Conservation (phyloP, 2,797 vertebrate genomes). For the Phoebastria nigripes region DNA sequence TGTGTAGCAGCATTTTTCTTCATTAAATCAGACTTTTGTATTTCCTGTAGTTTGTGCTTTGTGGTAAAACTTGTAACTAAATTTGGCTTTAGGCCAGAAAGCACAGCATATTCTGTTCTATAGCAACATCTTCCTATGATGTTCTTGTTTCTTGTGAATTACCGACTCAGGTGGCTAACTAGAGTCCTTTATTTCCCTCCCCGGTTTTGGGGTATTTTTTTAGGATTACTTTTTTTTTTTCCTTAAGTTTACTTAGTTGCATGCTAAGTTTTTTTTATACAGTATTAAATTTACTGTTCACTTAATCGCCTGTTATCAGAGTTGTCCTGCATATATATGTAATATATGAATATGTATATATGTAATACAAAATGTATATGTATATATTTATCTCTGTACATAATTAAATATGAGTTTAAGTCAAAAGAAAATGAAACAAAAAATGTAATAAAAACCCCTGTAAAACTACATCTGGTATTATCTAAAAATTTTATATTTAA, state of each 20-base stretch:
- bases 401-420: not conserved
- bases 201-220: fast-evolving
- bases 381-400: not conserved
- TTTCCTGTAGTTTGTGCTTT: not conserved
- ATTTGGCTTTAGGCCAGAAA: not conserved
- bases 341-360: not conserved
- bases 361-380: not conserved
- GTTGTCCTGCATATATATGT: not conserved
- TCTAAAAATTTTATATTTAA: not conserved
- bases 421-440: not conserved
- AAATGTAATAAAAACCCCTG: fast-evolving
- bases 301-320: not conserved
- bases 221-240: not conserved
- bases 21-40: not conserved
- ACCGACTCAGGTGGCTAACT: not conserved
- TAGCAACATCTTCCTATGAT: not conserved
- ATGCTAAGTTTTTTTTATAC: not conserved
- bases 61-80: not conserved
- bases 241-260: not conserved
- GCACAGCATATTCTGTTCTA: not conserved
- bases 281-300: not conserved
- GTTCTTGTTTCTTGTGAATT: not conserved
- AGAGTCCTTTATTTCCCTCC: not conserved
- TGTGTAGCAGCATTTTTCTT: not conserved
- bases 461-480: not conserved